Base-by-base conservation (phyloP, 2,888 invertebrate genomes). In the Lycophotia porphyrea region DNA sequence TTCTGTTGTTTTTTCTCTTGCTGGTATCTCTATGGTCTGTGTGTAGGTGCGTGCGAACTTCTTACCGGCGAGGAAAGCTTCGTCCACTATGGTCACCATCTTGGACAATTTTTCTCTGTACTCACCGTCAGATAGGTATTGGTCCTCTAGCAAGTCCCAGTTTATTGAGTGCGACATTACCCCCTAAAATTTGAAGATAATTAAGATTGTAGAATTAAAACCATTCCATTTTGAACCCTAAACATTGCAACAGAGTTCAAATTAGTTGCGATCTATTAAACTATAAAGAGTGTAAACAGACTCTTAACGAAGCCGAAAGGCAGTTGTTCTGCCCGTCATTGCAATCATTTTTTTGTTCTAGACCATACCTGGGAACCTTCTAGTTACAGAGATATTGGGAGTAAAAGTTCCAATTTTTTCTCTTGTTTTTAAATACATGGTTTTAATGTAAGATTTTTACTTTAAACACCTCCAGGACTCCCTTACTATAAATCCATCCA, bases 111-210 rank as follows among this genome's bases (percentile, higher is more conserved):
- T 98, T 88, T 98, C 98, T 88, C 98, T 97, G 93, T 98, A 99
- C 49, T 97, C 96, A 78, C 98, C 97, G 93, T 99, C 98, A 13
- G 98, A 97, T 87, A 98, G 97, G 94, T 98, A 99, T 93, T 99
- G 99, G 66, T 98, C 97, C 95, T 99, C 98, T 73, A 99, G 96
- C 86, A 98, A 96, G 87, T 98, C 98, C 99, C 99, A 99, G 92
- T 99, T 98, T 90, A 99, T 99, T 1, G 99, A 98, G 86, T 98
- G 98, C 87, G 99, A 98, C 98, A 99, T 98, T 8, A 99, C 99
- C 66, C 99, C 99, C 98, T 99, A 95, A 60, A 96, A 95, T 55
- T 66, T 52, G 3, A 80, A 70, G 11, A 42, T 31, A 24, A 47
- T 15, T n/a, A n/a, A n/a, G n/a, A n/a, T 71, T 78, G 15, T 47